Conservation (phyloP, 2,888 invertebrate species). For the Eupelmus urozonus region DNA sequence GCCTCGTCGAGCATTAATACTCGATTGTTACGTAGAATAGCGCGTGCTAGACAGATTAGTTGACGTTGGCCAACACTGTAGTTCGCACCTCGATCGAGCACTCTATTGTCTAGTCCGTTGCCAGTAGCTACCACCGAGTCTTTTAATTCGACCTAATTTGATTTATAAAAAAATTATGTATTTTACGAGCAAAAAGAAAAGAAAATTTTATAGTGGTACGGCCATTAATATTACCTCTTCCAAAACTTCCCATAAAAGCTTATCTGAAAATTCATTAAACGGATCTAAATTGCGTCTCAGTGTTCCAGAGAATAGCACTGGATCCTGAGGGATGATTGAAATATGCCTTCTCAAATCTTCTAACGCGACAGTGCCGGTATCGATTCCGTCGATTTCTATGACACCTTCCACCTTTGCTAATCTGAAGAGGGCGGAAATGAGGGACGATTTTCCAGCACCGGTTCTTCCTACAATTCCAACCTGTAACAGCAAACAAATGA, state of each 20-base stretch:
- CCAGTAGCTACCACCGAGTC: conserved; percentile 81
- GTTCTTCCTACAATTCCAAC: conserved; percentile 86
- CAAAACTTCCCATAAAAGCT: conserved; percentile 79
- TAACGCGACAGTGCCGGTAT: conserved; percentile 79
- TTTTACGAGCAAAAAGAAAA: background rate
- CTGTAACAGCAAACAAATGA: conserved; percentile 67
- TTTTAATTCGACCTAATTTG: conserved; percentile 85
- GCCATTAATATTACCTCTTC: conserved; percentile 77
- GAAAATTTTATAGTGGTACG: background rate
- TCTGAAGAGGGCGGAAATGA: conserved; percentile 86
- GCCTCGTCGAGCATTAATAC: conserved; percentile 95
- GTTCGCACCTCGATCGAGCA: conserved; percentile 87
- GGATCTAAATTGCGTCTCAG: conserved; percentile 84
- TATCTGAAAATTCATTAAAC: conserved; percentile 80
- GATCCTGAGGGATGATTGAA: conserved; percentile 85
- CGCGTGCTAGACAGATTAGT: conserved; percentile 90
- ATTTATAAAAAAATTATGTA: too few relatives aligned
- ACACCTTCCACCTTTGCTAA: conserved; percentile 81
- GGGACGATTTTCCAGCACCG: conserved; percentile 86
- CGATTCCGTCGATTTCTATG: conserved; percentile 81
- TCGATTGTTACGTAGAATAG: conserved; percentile 77
- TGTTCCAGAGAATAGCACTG: conserved; percentile 83
- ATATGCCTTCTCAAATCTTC: conserved; percentile 80
- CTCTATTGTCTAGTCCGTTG: conserved; percentile 83
- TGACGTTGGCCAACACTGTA: conserved; percentile 95